Conservation (phyloP, 2,113 vertebrate species). For the Pitta sordida region DNA sequence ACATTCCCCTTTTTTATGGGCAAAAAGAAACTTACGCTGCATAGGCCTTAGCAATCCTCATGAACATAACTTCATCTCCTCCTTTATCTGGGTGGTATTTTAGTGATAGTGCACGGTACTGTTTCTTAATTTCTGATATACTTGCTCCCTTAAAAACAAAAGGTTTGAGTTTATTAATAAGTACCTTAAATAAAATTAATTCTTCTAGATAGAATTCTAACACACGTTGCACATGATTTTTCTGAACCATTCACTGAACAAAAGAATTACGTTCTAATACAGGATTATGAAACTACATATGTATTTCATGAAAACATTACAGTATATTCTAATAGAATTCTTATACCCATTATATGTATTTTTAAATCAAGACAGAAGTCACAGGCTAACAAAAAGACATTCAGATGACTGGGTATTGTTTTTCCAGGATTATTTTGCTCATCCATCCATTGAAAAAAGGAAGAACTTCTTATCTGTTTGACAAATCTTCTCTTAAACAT, state of each 20-base stretch:
- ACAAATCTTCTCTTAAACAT: neutral
- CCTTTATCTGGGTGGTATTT: constrained; percentile 97
- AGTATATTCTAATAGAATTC: neutral
- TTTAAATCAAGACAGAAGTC: neutral
- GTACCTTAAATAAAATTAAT: neutral
- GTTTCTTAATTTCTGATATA: constrained; percentile 92
- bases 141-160: constrained; percentile 82
- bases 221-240: neutral
- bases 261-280: neutral
- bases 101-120: constrained; percentile 89
- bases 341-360: neutral
- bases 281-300: neutral
- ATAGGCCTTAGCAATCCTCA: constrained; percentile 96
- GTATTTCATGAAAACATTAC: neutral
- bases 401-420: neutral
- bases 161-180: neutral
- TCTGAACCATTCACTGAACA: neutral
- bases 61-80: constrained; percentile 93
- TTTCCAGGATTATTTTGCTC: neutral
- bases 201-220: neutral
- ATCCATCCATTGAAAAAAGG: neutral
- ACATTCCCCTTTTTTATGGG: neutral
- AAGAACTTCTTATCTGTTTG: neutral
- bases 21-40: constrained; percentile 83
- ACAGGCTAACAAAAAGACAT: neutral